phyloP scores from a whole-genome alignment of 1,140 invertebrate species.

The Hermatobates lingyangjiaoensis region DNA sequence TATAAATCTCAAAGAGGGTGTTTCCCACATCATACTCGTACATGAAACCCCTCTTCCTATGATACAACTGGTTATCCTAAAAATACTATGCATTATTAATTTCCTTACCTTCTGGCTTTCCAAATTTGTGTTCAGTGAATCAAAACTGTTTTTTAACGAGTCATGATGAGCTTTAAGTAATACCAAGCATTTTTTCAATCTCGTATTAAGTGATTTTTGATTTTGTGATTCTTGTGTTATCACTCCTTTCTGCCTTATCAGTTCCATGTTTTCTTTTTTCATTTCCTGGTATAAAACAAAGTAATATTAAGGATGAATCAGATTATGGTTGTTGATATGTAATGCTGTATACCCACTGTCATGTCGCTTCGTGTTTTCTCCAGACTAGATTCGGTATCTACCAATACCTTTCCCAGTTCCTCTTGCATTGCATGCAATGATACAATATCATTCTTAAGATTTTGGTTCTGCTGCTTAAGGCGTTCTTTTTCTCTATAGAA shows the following conservation, averaged over 20 bases:
- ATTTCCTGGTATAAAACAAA: not conserved
- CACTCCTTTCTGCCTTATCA: not conserved
- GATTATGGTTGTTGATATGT: no score
- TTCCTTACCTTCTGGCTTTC: not conserved
- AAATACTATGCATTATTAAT: not conserved
- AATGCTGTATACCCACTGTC: no score
- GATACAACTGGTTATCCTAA: not conserved
- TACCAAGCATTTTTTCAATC: not conserved
- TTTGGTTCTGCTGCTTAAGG: not conserved
- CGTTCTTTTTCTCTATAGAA: not conserved
- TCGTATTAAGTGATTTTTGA: not conserved
- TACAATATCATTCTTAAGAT: not conserved
- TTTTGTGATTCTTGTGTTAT: not conserved
- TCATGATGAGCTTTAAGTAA: not conserved
- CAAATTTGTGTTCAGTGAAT: not conserved
- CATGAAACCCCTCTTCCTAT: no score
- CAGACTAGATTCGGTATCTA: no score
- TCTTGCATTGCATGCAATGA: not conserved
- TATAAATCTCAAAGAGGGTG: no score
- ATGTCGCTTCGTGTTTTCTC: no score
- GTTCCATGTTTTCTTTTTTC: not conserved
- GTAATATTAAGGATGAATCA: not conserved
- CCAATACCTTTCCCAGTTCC: no score
- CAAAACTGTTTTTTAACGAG: not conserved
- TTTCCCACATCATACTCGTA: no score